A percentile compares a stretch with the other conserved stretches of the same genome.
phyloP scores from a whole-genome alignment of 1,140 invertebrate species.

The Atta texana region DNA sequence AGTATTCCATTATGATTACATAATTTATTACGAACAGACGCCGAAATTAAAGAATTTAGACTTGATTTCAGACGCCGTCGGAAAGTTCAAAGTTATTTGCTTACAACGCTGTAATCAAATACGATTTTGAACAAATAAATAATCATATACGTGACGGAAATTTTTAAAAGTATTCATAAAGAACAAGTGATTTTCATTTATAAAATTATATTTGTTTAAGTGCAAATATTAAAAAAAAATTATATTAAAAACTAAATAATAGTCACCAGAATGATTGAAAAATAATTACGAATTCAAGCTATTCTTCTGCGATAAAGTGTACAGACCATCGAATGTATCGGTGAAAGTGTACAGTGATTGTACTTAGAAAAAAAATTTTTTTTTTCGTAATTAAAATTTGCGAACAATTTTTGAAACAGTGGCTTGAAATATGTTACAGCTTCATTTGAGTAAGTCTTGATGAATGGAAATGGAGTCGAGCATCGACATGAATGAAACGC shows the following conservation, averaged over 20 bases:
- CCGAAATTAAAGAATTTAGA: not conserved
- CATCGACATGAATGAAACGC: constrained; percentile 67
- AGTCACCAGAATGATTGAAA: not conserved
- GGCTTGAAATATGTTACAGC: not conserved
- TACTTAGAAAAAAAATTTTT: not conserved
- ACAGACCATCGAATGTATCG: not conserved
- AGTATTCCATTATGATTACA: constrained; percentile 35
- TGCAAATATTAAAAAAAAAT: not conserved
- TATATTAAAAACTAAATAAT: constrained; percentile 8
- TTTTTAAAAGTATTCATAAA: not conserved
- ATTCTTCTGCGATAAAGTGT: not conserved
- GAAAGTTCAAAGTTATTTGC: constrained; percentile 40
- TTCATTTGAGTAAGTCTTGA: constrained; percentile 14
- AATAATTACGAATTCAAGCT: not conserved
- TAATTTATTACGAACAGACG: constrained; percentile 42
- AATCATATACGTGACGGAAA: not conserved
- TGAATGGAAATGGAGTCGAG: constrained; percentile 61
- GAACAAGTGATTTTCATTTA: not conserved
- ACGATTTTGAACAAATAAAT: constrained; percentile 50
- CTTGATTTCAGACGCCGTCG: constrained; percentile 9
- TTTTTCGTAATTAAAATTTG: not conserved
- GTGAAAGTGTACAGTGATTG: not conserved
- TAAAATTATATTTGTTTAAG: not conserved
- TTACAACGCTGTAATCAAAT: constrained; percentile 49
- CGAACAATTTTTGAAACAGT: not conserved